Evolutionary conservation across 2,888 invertebrate genomes (phyloP), one percentile per base, ranked within the genome.

Genomic region (Ypsolopha sequella): DNA sequence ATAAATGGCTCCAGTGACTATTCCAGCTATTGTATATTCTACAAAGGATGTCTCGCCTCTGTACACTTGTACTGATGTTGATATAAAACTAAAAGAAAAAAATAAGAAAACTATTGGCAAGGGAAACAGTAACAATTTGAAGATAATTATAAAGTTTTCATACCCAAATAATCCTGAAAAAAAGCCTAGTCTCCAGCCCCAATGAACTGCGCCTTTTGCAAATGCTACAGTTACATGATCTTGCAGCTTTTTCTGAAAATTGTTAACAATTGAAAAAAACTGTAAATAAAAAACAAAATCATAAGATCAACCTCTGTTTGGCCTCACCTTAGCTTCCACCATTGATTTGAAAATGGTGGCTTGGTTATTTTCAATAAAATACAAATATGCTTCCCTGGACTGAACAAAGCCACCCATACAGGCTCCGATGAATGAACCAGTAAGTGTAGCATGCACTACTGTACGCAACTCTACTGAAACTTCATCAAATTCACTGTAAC

Each of bases 321-420:
- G 34, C 44, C 36, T 56, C 80, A 91, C 92, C 82, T 93, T 92
- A 3, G 94, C 94, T 51, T 93, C 89, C 7, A 89, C 68, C 55
- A 91, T 91, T 50, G 88, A 88, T 49, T 76, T 76, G 69, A 91
- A 94, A 49, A 88, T 84, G 4, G 93, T 91, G 7, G 93, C 94
- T 78, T 93, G 89, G 74, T 94, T 93, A 56, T 87, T 91, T 67
- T 90, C 90, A 70, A 94, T 89, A 60, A 93, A 94, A 60, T 90
- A 84, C 43, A 90, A 56, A 62, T 92, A 92, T 1, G 91, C 88
- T 4, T 67, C 65, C 58, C 88, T 84, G 9, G 92, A 91, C 58
- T 82, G 75, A 2, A 87, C 66, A 62, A 92, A 80, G 34, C 93
- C 93, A 50, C 93, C 93, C 63, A 91, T 87, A 44, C 89, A 58